Evolutionary conservation across 2,797 vertebrate genomes (phyloP), one percentile per base, ranked within the genome.

Genomic region (Rhyacichthys aspro): DNA sequence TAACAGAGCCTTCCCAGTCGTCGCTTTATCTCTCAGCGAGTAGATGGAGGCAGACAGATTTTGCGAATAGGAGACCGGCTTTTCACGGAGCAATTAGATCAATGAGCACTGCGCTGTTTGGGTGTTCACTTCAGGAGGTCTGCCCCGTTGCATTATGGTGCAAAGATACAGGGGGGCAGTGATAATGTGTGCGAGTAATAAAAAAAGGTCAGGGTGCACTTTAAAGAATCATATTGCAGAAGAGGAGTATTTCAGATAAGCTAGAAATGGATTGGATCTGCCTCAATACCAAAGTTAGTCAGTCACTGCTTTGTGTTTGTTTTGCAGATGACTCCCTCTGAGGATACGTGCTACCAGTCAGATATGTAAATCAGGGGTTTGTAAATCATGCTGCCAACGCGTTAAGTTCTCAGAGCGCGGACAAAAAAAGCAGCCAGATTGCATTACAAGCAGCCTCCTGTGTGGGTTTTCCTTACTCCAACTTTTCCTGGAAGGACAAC

Each of bases 1-100:
- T 8, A 43, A 46, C 12, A 55, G n/a, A 43, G 59, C n/a, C 41
- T 16, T 2, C 6, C 11, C 9, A 49, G 43, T 34, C 14, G 2
- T 17, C 14, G 36, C n/a, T 53, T 18, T 53, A 62, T 44, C 55
- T 52, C 43, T 44, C 43, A 45, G 32, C 3, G 49, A 70, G 43
- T 70, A 80, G 79, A 81, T 59, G 68, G 59, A 81, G 12, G 15
- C 23, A 15, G 56, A 23, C 47, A 15, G 56, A 23, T 44, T 42
- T 58, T 54, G 36, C 43, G 66, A 71, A 67, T 5, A 60, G 70
- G 65, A 58, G 63, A 55, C 17, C 57, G 1, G 18, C 5, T 19
- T 52, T 17, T 18, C 32, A n/a, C n/a, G 12, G 52, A 48, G 64
- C 58, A 44, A 66, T 63, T 58, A 59, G 33, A 42, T 45, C 65